Evolutionary conservation across 2,888 invertebrate genomes (phyloP).

Genomic region (Teleiodes luculella): DNA sequence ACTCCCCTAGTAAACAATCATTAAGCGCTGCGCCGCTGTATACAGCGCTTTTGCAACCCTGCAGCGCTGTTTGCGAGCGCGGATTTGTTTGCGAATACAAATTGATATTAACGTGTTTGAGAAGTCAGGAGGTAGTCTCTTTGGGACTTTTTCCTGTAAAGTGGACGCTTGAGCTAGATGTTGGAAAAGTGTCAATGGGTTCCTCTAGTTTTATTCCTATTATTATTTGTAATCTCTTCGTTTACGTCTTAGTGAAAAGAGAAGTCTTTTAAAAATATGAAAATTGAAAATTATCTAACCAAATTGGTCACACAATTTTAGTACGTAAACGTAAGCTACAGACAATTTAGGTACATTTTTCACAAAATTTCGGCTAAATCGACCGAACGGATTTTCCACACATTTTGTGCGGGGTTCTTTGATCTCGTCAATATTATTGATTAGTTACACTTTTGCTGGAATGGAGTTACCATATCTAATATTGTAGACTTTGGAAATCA

Average conservation of each 20-base stretch:
- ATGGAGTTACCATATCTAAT: too few relatives aligned
- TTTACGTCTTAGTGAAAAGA: not conserved
- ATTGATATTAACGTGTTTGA: slow-evolving; percentile 55
- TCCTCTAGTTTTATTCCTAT: not conserved
- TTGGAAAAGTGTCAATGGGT: not conserved
- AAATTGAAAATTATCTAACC: too few relatives aligned
- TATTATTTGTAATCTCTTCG: not conserved
- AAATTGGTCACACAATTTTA: too few relatives aligned
- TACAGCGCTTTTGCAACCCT: slow-evolving; percentile 23
- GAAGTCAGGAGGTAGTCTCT: slow-evolving; percentile 9
- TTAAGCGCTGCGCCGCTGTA: slow-evolving; percentile 44
- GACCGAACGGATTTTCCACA: too few relatives aligned
- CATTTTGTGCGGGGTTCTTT: too few relatives aligned
- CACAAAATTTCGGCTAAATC: too few relatives aligned
- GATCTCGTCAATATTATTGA: too few relatives aligned
- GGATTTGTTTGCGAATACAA: slow-evolving; percentile 76
- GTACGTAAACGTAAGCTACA: too few relatives aligned
- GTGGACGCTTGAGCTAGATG: slow-evolving; percentile 1
- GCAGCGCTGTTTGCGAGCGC: slow-evolving; percentile 53
- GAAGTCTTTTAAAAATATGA: not conserved
- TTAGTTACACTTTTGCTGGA: too few relatives aligned
- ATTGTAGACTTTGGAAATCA: too few relatives aligned
- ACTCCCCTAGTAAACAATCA: slow-evolving; percentile 71
- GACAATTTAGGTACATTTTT: too few relatives aligned
- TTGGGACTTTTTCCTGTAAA: slow-evolving; percentile 9